These are phyloP conservation scores for Macaca fascicularis DNA, from an alignment of 2,113 vertebrate genomes.

Conservation along the genomic window DNA sequence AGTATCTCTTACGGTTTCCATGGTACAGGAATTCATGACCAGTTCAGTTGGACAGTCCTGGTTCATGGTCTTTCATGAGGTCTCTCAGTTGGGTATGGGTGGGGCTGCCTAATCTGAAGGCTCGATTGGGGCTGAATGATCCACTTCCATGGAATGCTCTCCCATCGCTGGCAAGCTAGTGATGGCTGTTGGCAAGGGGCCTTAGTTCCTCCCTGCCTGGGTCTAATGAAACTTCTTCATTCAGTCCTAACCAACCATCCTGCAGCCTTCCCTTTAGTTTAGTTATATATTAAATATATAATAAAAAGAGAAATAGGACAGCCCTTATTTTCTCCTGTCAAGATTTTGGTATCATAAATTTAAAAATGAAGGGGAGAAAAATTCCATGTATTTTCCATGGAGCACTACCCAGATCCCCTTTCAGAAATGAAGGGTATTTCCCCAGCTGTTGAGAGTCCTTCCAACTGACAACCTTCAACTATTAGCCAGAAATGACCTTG, in stretches of 20 bases:
- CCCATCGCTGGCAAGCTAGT: not conserved
- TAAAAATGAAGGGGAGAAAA: not conserved
- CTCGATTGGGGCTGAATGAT: not conserved
- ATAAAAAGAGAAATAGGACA: not conserved
- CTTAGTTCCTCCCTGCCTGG: not conserved
- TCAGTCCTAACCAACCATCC: not conserved
- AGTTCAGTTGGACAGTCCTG: not conserved
- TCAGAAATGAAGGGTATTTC: not conserved
- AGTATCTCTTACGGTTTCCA: not conserved
- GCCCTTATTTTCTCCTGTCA: not conserved
- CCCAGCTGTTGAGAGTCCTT: not conserved
- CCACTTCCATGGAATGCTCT: fast-evolving
- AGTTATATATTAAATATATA: not conserved
- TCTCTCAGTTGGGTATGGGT: not conserved
- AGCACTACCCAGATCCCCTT: not conserved
- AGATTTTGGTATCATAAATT: not conserved
- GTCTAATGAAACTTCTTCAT: not conserved
- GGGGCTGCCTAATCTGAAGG: not conserved
- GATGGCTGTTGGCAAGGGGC: not conserved
- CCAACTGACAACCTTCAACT: fast-evolving
- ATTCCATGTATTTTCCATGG: not conserved
- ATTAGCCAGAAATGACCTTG: not conserved
- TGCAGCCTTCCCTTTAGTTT: not conserved
- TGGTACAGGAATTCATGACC: too few relatives aligned
- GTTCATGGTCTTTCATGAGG: not conserved